phyloP scores from a whole-genome alignment of 2,797 vertebrate genomes.

The Nannoperca australis region DNA sequence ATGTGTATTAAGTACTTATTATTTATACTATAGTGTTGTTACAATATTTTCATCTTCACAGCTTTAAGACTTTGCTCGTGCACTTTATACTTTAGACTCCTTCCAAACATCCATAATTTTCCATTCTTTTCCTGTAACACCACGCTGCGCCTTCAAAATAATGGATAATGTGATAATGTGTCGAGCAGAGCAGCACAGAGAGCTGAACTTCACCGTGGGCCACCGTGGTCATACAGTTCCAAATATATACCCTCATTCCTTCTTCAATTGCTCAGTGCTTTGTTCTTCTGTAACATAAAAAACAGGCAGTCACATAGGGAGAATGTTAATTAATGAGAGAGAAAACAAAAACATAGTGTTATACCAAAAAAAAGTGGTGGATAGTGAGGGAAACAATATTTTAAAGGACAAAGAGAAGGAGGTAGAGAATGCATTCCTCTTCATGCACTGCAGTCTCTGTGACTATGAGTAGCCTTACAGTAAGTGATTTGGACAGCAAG shows the following conservation, averaged over 20 bases:
- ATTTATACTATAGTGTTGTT: background rate
- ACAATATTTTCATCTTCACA: background rate
- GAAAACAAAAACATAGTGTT: slow-evolving; percentile 25
- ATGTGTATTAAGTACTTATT: background rate
- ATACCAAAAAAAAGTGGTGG: slow-evolving; percentile 6
- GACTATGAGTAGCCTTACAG: slow-evolving; percentile 57
- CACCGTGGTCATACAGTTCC: slow-evolving; percentile 17
- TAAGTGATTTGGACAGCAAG: slow-evolving; percentile 74
- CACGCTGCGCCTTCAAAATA: slow-evolving; percentile 15
- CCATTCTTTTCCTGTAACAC: slow-evolving; percentile 12
- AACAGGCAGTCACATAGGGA: background rate
- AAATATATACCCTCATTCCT: background rate
- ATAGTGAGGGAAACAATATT: background rate
- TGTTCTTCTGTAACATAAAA: slow-evolving; percentile 18
- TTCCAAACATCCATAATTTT: slow-evolving; percentile 14
- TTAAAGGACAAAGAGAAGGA: slow-evolving; percentile 50
- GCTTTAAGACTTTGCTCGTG: background rate
- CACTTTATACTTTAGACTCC: background rate
- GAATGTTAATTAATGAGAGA: slow-evolving; percentile 31
- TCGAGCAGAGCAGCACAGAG: slow-evolving; percentile 15
- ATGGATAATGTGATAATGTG: slow-evolving; percentile 41
- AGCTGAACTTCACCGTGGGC: slow-evolving; percentile 12
- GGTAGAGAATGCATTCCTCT: slow-evolving; percentile 36
- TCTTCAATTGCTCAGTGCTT: background rate
- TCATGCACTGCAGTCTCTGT: slow-evolving; percentile 37